A percentile compares a stretch with the other conserved stretches of the same genome.
phyloP scores from a whole-genome alignment of 2,888 invertebrate genomes.

The Imbricaverruca yamaguchii region DNA sequence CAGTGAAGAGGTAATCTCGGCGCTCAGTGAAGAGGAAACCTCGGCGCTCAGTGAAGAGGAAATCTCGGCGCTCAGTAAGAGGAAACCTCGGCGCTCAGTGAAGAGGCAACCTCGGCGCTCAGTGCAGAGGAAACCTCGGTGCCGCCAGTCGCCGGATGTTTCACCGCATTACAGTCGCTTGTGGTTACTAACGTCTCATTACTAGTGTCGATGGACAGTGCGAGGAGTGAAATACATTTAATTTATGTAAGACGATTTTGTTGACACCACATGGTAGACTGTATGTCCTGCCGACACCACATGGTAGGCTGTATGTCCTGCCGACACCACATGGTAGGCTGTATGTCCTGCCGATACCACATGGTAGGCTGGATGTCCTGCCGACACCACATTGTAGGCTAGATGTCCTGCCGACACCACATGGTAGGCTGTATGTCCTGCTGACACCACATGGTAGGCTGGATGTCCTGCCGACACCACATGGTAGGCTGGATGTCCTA shows the following conservation, averaged over 20 bases:
- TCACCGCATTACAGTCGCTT: neutral
- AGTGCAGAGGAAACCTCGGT: too few species aligned
- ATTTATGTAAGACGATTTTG: neutral
- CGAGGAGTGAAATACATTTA: neutral
- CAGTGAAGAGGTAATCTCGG: too few species aligned
- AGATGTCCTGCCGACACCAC: neutral
- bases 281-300: neutral
- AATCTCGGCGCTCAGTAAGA: too few species aligned
- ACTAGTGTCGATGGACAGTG: neutral
- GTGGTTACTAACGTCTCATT: constrained; percentile 14
- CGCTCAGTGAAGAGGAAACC: too few species aligned
- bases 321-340: neutral
- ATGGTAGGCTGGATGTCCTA: too few species aligned
- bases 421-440: too few species aligned
- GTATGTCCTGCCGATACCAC: neutral
- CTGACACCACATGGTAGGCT: too few species aligned
- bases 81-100: too few species aligned
- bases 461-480: too few species aligned
- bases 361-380: neutral
- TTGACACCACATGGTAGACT: neutral
- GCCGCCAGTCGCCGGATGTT: neutral
- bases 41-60: too few species aligned
- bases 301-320: neutral
- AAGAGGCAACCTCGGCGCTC: too few species aligned
- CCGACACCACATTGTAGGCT: neutral